Evolutionary conservation across 2,113 vertebrate genomes (phyloP), one percentile per base, ranked within the genome.

Genomic region (Lates calcarifer): DNA sequence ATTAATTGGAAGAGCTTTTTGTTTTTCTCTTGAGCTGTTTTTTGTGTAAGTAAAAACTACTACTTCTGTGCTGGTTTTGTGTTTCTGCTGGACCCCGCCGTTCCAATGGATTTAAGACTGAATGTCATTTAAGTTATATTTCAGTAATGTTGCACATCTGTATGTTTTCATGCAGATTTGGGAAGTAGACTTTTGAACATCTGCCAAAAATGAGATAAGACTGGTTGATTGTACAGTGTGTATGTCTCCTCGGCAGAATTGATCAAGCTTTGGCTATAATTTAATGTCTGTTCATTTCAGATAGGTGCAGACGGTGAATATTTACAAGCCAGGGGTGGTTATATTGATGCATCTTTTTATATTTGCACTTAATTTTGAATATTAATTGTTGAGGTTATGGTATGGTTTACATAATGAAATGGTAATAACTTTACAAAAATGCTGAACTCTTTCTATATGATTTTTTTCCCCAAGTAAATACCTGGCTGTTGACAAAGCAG

Each of bases 191-290:
- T 72, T 75, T 29, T 69, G 77, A 81, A 80, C 79, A 89, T 43
- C 61, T 58, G 89, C 90, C 92, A 91, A 91, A 90, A 90, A 92
- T 85, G 79, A 87, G 84, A 87, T 57, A 39, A 81, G 89, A 93
- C 91, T 93, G 86, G 41, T 85, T 94, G 92, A 94, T 94, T 94
- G 92, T 94, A 93, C 18, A 68, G 61, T 67, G 65, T 71, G 67
- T 87, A 43, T 87, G 74, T 92, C 62, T 85, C 87, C 74, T 87
- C 22, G 63, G 58, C 79, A 87, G 79, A 89, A 80, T 68, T 73
- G 79, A 89, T 73, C 55, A 90, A 79, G 77, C 84, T 81, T 85
- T 81, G 80, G 79, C 57, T 86, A 26, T 80, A 57, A 87, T 87
- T 85, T 81, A 51, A 82, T 66, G 69, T 90, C 68, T 72, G 61